Base-by-base conservation (phyloP, 2,888 invertebrate genomes). In the Junonia oenone region DNA sequence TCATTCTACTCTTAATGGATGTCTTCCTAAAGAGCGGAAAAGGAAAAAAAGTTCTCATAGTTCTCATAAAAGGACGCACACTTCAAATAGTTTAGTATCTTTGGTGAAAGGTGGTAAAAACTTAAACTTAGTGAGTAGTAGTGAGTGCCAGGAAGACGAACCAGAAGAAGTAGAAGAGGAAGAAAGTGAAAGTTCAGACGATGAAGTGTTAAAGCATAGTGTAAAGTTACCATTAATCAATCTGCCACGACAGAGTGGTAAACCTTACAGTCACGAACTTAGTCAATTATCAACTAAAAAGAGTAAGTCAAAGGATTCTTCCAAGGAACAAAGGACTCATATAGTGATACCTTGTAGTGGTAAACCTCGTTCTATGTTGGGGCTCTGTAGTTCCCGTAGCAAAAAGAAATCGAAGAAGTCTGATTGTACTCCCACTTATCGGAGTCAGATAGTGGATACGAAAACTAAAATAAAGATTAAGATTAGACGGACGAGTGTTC, bases 401-500 rank as follows among this genome's bases (percentile, higher is more conserved):
- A 90, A 89, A 81, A 89, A 87, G 77, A 88, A 90, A 69, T 83
- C 83, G 4, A 88, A 85, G 73, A 88, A 86, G 72, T 75, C 76
- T 66, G 85, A 85, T 59, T 69, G 73, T 67, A 74, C 75, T 60
- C 71, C 89, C 66, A 92, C 91, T 66, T 93, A 92, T 80, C 91
- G 89, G 65, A 92, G 92, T 75, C 92, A 92, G 79, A 92, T 93
- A 67, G 92, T 93, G 65, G 93, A 93, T 71, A 92, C 92, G 61
- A 83, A 82, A 72, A 93, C 93, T 68, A 91, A 92, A 58, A 93
- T 94, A 71, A 94, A 94, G 78, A 91, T 94, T 70, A 92, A 93
- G 71, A 94, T 94, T 68, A 92, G 91, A 75, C 94, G 93, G 81
- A 93, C 93, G 69, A 87, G 77, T 71, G 66, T 76, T 64, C 82